Percentiles rank a stretch among this genome's conserved stretches.
phyloP scores from a whole-genome alignment of 1,140 invertebrate genomes.

The Plectrocnemia conspersa region DNA sequence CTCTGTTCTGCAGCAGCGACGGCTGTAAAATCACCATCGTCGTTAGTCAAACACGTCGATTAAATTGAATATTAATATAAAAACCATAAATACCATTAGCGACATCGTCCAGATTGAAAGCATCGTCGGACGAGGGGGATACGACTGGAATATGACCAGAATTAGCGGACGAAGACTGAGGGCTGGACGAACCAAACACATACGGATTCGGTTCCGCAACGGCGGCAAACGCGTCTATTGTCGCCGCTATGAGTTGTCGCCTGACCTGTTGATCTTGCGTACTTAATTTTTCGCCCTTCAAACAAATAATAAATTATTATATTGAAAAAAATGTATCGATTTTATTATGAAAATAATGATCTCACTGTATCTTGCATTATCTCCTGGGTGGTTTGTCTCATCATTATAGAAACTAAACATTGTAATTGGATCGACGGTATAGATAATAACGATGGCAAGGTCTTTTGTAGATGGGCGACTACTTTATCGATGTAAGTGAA shows the following conservation, averaged over 20 bases:
- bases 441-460: conserved; percentile 48
- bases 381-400: conserved; percentile 51
- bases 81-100: conserved; percentile 21
- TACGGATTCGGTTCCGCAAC: conserved; percentile 18
- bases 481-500: conserved; percentile 48
- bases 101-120: conserved; percentile 29
- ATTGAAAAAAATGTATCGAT: not conserved
- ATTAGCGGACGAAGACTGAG: not conserved
- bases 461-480: conserved; percentile 48
- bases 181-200: not conserved
- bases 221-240: conserved; percentile 41
- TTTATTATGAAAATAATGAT: not conserved
- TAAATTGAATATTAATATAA: not conserved
- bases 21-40: conserved; percentile 12
- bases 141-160: conserved; percentile 6
- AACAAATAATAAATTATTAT: not conserved
- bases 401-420: conserved; percentile 48
- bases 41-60: not conserved
- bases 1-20: conserved; percentile 27
- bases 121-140: conserved; percentile 13
- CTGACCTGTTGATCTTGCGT: conserved; percentile 40
- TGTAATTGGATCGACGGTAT: conserved; percentile 48
- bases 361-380: conserved; percentile 42
- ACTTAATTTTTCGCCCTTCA: conserved; percentile 18
- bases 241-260: conserved; percentile 41